These are phyloP conservation scores for Meleagris gallopavo DNA, from an alignment of 2,113 vertebrate species.

Conservation along the genomic window DNA sequence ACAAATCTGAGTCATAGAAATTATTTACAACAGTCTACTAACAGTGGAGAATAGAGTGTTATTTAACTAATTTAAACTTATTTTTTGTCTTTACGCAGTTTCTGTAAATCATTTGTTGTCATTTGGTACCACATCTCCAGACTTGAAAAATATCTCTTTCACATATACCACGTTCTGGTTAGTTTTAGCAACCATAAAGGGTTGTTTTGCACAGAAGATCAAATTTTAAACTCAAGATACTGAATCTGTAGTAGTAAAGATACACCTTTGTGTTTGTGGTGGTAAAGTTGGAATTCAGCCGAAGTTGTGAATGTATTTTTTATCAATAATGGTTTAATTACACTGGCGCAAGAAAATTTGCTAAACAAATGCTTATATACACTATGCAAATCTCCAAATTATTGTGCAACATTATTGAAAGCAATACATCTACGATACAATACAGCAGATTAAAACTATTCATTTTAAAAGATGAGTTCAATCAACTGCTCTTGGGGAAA, in stretches of 20 bases:
- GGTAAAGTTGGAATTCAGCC: conserved; percentile 5
- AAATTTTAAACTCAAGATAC: not conserved
- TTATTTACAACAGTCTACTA: not conserved
- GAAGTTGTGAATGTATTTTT: not conserved
- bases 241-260: not conserved
- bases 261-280: not conserved
- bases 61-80: not conserved
- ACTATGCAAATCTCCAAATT: not conserved
- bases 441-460: not conserved
- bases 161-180: not conserved
- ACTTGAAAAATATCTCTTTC: not conserved
- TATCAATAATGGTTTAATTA: not conserved
- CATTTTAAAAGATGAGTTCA: not conserved
- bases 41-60: not conserved
- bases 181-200: not conserved
- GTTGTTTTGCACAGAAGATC: not conserved
- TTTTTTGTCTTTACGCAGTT: not conserved
- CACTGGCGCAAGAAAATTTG: not conserved
- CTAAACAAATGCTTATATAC: not conserved
- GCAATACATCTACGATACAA: not conserved
- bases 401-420: not conserved
- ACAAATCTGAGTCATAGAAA: not conserved
- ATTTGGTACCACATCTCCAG: not conserved
- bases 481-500: not conserved
- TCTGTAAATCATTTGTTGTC: not conserved